These are phyloP conservation scores for Eurytoma adleriae DNA, from an alignment of 2,888 invertebrate species.

Conservation along the genomic window DNA sequence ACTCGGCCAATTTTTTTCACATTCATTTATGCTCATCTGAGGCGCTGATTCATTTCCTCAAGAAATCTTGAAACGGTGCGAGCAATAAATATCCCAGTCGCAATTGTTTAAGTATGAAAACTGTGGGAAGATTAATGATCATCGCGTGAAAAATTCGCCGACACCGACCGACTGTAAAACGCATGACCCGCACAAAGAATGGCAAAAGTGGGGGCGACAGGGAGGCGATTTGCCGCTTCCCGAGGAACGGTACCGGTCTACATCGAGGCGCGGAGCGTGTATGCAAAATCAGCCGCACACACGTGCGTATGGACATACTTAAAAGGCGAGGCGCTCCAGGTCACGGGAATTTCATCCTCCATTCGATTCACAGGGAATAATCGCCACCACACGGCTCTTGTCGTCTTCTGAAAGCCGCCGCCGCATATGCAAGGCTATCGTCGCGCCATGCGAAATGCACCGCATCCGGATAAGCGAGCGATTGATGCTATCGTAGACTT, in stretches of 20 bases:
- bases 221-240: conserved; percentile 36
- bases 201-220: background rate
- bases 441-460: background rate
- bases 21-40: background rate
- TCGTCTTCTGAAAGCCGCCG: background rate
- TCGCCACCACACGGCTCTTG: conserved; percentile 46
- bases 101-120: conserved; percentile 50
- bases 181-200: background rate
- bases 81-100: conserved; percentile 38
- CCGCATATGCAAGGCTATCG: background rate
- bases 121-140: conserved; percentile 39
- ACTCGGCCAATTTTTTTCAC: conserved; percentile 7
- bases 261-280: conserved; percentile 13
- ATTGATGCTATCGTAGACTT: background rate
- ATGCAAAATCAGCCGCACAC: conserved; percentile 14
- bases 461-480: conserved; percentile 1
- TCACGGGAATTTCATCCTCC: conserved; percentile 59
- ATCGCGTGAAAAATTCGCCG: conserved; percentile 38
- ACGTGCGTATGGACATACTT: conserved; percentile 3
- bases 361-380: conserved; percentile 57
- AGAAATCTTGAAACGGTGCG: background rate
- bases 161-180: conserved; percentile 13
- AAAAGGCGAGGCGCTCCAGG: conserved; percentile 49
- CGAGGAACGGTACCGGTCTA: conserved; percentile 21
- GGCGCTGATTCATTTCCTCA: conserved; percentile 25